Evolutionary conservation across 2,797 vertebrate genomes (phyloP).

Genomic region (Paguma larvata): DNA sequence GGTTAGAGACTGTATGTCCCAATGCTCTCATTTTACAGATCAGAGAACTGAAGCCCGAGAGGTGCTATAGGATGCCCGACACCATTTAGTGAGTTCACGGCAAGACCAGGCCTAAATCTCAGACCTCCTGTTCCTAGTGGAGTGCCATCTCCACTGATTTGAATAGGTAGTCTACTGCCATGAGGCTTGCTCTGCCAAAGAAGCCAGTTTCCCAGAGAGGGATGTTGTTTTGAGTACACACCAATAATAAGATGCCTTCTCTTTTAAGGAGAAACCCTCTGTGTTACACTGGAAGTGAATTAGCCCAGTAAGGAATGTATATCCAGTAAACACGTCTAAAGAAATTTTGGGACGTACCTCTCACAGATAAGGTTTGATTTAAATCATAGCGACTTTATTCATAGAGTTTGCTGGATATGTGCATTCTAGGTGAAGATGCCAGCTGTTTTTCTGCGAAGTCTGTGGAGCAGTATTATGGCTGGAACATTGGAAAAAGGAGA

Average conservation of each 20-base stretch:
- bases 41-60: not conserved
- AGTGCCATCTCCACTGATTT: not conserved
- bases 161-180: not conserved
- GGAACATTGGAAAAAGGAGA: conserved; percentile 98
- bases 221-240: not conserved
- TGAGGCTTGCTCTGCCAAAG: not conserved
- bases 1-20: not conserved
- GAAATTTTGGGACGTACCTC: not conserved
- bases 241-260: not conserved
- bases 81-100: not conserved
- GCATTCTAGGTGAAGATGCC: conserved; percentile 91
- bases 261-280: not conserved
- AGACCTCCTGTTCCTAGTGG: no score
- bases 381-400: conserved; percentile 30
- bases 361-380: conserved; percentile 12
- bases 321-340: not conserved
- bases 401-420: conserved; percentile 62
- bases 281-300: not conserved
- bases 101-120: not conserved
- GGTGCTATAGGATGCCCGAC: fast-evolving
- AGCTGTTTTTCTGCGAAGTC: conserved; percentile 96
- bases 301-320: not conserved
- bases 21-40: not conserved
- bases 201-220: not conserved
- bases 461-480: conserved; percentile 96